Percentiles rank a stretch among this genome's conserved stretches.
Evolutionary conservation across 1,140 invertebrate genomes (phyloP).

Genomic region (Parasteatoda tepidariorum): DNA sequence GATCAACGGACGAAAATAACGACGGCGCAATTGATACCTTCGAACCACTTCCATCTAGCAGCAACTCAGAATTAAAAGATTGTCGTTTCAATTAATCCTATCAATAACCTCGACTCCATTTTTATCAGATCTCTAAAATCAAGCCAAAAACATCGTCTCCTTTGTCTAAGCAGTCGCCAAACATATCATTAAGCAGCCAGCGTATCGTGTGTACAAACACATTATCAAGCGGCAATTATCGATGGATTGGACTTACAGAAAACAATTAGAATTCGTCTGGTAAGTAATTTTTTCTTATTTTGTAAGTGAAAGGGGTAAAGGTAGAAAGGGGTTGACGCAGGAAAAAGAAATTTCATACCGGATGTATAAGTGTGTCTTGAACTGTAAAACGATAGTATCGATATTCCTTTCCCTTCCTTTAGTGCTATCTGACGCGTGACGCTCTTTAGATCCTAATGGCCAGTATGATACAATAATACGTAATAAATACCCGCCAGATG

Average conservation of each 20-base stretch:
- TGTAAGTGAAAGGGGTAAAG: not conserved
- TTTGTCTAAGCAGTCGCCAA: not conserved
- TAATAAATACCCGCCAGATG: conserved; percentile 49
- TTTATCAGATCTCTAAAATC: too few relatives aligned
- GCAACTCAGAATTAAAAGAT: too few relatives aligned
- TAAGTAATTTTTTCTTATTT: not conserved
- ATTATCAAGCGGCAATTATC: not conserved
- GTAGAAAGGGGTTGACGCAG: not conserved
- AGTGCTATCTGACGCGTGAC: conserved; percentile 43
- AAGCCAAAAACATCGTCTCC: not conserved
- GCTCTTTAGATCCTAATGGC: conserved; percentile 35
- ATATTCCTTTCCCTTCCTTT: conserved; percentile 31
- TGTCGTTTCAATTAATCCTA: too few relatives aligned
- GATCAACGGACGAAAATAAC: too few relatives aligned
- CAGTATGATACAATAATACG: conserved; percentile 56
- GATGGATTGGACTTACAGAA: not conserved
- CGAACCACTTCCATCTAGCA: too few relatives aligned
- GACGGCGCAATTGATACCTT: too few relatives aligned
- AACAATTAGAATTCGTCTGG: not conserved
- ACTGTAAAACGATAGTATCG: conserved; percentile 52
- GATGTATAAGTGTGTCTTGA: conserved; percentile 46
- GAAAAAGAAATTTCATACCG: conserved; percentile 46
- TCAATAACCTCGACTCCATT: too few relatives aligned
- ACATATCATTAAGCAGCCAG: not conserved
- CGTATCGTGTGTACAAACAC: not conserved